Evolutionary conservation across 2,797 vertebrate genomes (phyloP), one percentile per base, ranked within the genome.

Genomic region (Crypturellus tataupa): DNA sequence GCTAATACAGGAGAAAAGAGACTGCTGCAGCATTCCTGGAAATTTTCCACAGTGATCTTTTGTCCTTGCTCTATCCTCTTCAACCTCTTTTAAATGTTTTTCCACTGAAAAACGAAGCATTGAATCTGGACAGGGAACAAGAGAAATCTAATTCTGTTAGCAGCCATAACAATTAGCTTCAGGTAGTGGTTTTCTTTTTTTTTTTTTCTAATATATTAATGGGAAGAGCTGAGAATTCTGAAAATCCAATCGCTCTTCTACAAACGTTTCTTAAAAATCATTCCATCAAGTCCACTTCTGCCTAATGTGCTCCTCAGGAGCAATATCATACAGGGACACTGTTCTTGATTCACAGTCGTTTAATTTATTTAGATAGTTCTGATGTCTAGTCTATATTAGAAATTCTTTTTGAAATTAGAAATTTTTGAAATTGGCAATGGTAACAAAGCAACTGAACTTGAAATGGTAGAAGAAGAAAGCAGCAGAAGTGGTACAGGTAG

Each of bases 251-350:
- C 21, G 80, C 35, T 79, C 58, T 19, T 85, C 63, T 79, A 12
- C 44, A 67, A 81, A 79, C 35, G 44, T 39, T 9, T 40, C 56
- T 92, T 91, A 55, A 81, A 84, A 90, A 65, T 79, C 14, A 65
- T 56, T 84, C 70, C 51, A 81, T 72, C 76, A 81, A 17, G 65
- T 40, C 39, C 15, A 12, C 25, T 82, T 73, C 31, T 75, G 46
- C 51, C 40, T 49, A 39, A 49, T 18, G 21, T 55, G 44, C 9
- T 72, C 59, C 17, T 51, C 29, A 14, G 15, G 23, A 47, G 18
- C 8, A 17, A 39, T 47, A 40, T 7, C 3, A 21, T 19, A 44
- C 19, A 0, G 0, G 29, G 64, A 56, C 18, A 23, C n/a, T 21
- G 3, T 62, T 68, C 37, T 69, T 88, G 70, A 58, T 29, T 63